Evolutionary conservation across 2,888 invertebrate species (phyloP).

Genomic region (Drosophila phalerata): DNA sequence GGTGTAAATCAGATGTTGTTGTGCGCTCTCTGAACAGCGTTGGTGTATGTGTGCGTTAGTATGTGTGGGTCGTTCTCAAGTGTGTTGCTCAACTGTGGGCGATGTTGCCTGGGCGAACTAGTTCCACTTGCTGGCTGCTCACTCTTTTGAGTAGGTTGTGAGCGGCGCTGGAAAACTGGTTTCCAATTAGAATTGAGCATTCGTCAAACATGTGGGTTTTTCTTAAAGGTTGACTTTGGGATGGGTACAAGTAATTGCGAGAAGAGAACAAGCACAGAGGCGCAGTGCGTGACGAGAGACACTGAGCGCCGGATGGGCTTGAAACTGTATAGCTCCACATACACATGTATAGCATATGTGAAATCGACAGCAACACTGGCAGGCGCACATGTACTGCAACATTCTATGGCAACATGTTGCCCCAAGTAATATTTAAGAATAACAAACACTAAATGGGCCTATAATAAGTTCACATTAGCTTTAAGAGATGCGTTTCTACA

Average conservation of each 20-base stretch:
- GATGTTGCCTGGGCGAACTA: conserved; percentile 52
- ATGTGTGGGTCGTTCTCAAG: conserved; percentile 48
- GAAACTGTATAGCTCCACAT: conserved; percentile 26
- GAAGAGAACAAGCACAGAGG: conserved; percentile 16
- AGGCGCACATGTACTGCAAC: not conserved
- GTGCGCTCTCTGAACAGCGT: conserved; percentile 31
- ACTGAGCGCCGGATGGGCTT: conserved; percentile 72
- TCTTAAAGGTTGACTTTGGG: conserved; percentile 47
- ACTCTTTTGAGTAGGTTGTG: conserved; percentile 47
- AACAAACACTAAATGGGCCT: not conserved
- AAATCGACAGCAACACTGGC: conserved; percentile 10
- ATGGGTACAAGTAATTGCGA: conserved; percentile 38
- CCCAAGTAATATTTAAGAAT: no score
- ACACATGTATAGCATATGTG: not conserved
- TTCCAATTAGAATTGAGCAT: conserved; percentile 69
- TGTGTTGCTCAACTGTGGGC: conserved; percentile 50
- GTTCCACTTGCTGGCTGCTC: conserved; percentile 50
- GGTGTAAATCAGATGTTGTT: conserved; percentile 40
- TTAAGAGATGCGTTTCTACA: not conserved
- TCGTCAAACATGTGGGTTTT: conserved; percentile 69
- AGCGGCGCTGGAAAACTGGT: conserved; percentile 56
- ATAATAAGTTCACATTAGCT: not conserved
- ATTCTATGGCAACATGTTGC: conserved; percentile 15
- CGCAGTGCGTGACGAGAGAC: conserved; percentile 44
- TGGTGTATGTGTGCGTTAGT: conserved; percentile 37